Conservation (phyloP, 1,140 invertebrate genomes). For the Eueides isabella region DNA sequence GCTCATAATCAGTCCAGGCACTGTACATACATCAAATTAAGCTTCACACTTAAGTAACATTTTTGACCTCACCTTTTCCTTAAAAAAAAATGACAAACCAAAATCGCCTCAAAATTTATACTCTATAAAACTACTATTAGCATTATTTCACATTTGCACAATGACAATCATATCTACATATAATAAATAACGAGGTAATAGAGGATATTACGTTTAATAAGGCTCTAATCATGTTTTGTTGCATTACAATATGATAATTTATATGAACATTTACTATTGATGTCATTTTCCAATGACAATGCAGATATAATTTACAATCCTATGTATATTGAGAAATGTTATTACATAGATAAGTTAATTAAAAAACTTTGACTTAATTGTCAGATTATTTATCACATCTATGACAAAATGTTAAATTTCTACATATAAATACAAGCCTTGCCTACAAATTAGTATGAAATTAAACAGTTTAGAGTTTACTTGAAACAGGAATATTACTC, state of each 20-base stretch:
- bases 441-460: neutral
- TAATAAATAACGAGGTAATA: neutral
- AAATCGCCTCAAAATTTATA: neutral
- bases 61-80: conserved; percentile 49
- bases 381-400: neutral
- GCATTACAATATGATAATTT: neutral
- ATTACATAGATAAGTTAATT: too few relatives aligned
- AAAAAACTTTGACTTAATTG: too few relatives aligned
- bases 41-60: conserved; percentile 51
- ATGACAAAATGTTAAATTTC: neutral
- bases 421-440: neutral
- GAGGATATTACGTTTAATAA: neutral
- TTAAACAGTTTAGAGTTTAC: neutral
- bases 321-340: neutral
- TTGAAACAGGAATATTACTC: too few relatives aligned
- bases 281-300: too few relatives aligned
- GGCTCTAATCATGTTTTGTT: neutral
- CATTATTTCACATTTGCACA: neutral
- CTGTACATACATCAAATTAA: conserved; percentile 62
- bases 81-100: neutral
- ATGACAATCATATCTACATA: neutral
- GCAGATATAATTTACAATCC: neutral
- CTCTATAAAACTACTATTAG: neutral
- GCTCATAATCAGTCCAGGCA: conserved; percentile 68
- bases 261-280: too few relatives aligned